Evolutionary conservation across 2,797 vertebrate species (phyloP).

Genomic region (Leuciscus waleckii): DNA sequence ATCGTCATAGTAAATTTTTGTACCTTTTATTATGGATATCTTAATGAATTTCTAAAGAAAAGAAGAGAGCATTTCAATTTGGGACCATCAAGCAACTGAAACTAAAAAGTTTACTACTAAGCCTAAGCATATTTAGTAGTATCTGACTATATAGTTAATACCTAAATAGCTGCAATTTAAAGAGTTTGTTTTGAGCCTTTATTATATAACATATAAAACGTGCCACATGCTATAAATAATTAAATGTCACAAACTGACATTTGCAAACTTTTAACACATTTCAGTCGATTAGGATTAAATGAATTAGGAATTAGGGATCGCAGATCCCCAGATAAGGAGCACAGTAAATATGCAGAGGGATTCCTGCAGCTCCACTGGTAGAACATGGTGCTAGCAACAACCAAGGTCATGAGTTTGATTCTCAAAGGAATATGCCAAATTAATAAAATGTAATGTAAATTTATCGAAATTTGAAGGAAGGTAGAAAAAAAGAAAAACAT

Average conservation of each 20-base stretch:
- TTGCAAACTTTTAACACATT: neutral
- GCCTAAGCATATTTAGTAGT: neutral
- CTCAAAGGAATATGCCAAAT: neutral
- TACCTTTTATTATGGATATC: neutral
- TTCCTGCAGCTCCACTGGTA: neutral
- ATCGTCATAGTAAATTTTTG: neutral
- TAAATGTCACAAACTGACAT: neutral
- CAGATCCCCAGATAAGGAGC: neutral
- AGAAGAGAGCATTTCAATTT: neutral
- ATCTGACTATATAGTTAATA: neutral
- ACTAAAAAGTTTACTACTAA: neutral
- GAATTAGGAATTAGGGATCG: neutral
- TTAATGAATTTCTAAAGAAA: neutral
- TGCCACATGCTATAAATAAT: neutral
- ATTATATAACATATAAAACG: neutral
- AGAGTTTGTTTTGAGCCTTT: neutral
- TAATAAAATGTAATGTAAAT: neutral
- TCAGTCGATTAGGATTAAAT: neutral
- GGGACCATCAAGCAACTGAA: neutral
- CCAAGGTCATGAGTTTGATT: neutral
- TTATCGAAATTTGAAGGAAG: conserved; percentile 16
- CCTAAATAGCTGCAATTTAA: neutral
- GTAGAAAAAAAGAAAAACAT: conserved; percentile 47
- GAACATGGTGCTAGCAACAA: neutral
- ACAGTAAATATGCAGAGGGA: neutral